Conservation (phyloP, 2,888 invertebrate species). For the Anoncus sp. region DNA sequence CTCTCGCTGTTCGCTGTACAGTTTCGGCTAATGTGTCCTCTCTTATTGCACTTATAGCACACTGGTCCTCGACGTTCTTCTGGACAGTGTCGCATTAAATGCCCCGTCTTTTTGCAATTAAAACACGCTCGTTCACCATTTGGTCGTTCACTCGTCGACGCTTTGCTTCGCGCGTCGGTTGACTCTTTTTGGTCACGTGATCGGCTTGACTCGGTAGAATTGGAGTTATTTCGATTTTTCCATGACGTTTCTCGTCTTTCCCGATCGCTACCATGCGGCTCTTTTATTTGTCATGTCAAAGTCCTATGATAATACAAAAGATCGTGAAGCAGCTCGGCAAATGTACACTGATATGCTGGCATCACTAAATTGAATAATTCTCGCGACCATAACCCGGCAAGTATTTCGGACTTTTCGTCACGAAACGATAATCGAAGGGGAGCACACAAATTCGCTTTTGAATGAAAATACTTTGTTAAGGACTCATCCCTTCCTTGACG, state of each 20-base stretch:
- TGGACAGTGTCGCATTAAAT: conserved; percentile 1
- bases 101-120: conserved; percentile 6
- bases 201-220: neutral
- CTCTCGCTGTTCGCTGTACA: neutral
- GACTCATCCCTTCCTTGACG: conserved; percentile 22
- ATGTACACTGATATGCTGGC: neutral
- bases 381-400: too few relatives aligned
- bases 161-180: too few relatives aligned
- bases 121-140: neutral
- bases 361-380: conserved; percentile 31
- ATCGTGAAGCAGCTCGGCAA: conserved; percentile 4
- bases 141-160: too few relatives aligned
- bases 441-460: neutral
- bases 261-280: neutral
- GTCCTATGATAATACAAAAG: neutral
- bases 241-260: neutral
- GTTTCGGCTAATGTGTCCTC: conserved; percentile 4
- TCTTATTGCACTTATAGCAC: conserved; percentile 2
- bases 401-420: conserved; percentile 22
- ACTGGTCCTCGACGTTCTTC: neutral
- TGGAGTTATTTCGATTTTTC: too few relatives aligned
- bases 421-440: conserved; percentile 17
- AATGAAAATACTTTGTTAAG: neutral
- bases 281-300: neutral
- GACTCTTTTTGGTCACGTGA: too few relatives aligned